Conservation (phyloP, 92 coral and sea anemone species). For the Umimayanthus kanabou region DNA sequence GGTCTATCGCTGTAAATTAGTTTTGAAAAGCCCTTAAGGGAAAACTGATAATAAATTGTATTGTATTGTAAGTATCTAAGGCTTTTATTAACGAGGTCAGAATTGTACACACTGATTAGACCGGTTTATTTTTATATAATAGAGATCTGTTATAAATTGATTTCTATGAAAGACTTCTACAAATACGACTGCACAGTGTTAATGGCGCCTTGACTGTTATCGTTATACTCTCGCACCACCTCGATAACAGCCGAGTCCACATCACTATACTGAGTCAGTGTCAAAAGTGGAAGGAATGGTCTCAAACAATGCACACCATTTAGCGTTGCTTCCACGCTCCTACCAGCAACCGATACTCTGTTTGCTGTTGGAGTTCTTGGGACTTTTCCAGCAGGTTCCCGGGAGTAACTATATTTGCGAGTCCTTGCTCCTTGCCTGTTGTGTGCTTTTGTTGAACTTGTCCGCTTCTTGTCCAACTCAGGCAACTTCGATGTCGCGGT, state of each 20-base stretch:
- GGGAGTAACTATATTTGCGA: not conserved
- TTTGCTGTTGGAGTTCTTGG: not conserved
- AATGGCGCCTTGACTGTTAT: not conserved
- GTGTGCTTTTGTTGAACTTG: not conserved
- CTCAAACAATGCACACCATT: not conserved
- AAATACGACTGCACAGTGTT: not conserved
- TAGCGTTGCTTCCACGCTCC: not conserved
- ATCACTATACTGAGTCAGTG: constrained; percentile 17
- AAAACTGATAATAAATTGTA: no score
- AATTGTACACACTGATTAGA: no score
- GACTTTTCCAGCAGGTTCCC: not conserved
- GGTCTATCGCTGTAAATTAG: no score
- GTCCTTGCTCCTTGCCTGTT: not conserved
- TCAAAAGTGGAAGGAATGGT: constrained; percentile 5
- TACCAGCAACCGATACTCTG: not conserved
- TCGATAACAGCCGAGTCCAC: constrained; percentile 24
- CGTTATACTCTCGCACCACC: constrained; percentile 5
- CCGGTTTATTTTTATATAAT: no score
- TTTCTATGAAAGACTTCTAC: not conserved
- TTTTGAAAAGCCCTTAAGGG: no score
- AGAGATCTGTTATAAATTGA: no score
- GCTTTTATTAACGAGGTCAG: no score
- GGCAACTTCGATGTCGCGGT: not conserved
- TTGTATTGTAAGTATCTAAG: no score
- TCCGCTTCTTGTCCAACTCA: not conserved